Evolutionary conservation across 2,113 vertebrate species (phyloP).

Genomic region (Chamaetylas fuelleborni): DNA sequence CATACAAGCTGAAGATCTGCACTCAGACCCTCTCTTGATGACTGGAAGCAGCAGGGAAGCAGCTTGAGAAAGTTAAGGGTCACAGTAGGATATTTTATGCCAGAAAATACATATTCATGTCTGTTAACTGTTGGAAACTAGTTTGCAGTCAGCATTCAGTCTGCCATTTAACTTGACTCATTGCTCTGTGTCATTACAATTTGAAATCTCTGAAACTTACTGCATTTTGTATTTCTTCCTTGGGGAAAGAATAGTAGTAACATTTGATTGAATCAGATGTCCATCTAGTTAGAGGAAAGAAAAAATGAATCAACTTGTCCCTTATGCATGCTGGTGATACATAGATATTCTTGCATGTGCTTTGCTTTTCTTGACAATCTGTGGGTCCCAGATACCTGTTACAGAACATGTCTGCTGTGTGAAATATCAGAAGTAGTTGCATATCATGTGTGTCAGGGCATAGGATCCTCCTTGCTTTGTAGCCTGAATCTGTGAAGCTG

Average conservation of each 20-base stretch:
- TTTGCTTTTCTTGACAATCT: background rate
- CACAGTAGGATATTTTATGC: background rate
- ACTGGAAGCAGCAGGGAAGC: background rate
- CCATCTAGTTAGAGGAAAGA: background rate
- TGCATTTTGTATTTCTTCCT: background rate
- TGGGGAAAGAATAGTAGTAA: background rate
- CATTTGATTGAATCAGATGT: background rate
- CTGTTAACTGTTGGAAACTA: conserved; percentile 38
- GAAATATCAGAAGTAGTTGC: background rate
- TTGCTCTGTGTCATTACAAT: background rate
- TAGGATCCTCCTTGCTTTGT: background rate
- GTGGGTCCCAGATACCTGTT: background rate
- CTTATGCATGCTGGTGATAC: background rate
- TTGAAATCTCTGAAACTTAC: background rate
- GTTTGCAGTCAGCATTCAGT: background rate
- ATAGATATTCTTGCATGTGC: background rate
- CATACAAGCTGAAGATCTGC: background rate
- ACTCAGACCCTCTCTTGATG: background rate
- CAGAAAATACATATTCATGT: conserved; percentile 20
- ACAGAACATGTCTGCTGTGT: background rate
- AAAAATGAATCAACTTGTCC: background rate
- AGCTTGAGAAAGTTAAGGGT: conserved; percentile 7
- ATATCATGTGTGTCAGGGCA: background rate
- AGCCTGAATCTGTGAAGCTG: background rate
- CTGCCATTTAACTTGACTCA: conserved; percentile 29